Evolutionary conservation across 2,797 vertebrate species (phyloP).

Genomic region (Sylvia borin): DNA sequence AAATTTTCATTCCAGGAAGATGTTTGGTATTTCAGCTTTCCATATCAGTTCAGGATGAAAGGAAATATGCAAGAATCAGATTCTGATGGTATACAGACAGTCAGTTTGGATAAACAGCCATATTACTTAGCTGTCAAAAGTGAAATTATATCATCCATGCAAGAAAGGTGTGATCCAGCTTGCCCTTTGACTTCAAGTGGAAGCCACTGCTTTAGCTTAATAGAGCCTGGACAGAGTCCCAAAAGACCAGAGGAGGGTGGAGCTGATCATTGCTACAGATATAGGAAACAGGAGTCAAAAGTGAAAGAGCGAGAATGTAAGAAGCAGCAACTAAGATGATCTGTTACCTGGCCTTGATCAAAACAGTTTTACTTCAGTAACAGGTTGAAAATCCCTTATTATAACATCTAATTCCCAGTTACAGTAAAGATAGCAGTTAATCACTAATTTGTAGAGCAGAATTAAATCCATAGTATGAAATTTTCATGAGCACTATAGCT

Average conservation of each 20-base stretch:
- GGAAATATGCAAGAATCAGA: not conserved
- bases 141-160: not conserved
- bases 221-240: not conserved
- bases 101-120: not conserved
- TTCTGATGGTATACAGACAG: not conserved
- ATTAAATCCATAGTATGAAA: not conserved
- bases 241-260: not conserved
- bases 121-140: not conserved
- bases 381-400: not conserved
- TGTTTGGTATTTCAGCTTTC: constrained; percentile 13
- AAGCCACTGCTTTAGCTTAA: not conserved
- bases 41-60: not conserved
- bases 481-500: not conserved
- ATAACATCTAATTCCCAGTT: constrained; percentile 6
- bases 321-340: not conserved
- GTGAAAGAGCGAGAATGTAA: not conserved
- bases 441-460: not conserved
- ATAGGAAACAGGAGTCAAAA: not conserved
- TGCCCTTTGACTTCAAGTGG: not conserved
- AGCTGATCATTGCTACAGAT: not conserved
- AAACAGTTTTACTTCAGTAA: constrained; percentile 11
- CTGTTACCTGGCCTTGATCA: not conserved
- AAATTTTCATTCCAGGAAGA: constrained; percentile 11
- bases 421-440: not conserved
- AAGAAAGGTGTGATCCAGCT: constrained; percentile 4